Evolutionary conservation across 2,888 invertebrate species (phyloP).

Genomic region (Thymelicus sylvestris): DNA sequence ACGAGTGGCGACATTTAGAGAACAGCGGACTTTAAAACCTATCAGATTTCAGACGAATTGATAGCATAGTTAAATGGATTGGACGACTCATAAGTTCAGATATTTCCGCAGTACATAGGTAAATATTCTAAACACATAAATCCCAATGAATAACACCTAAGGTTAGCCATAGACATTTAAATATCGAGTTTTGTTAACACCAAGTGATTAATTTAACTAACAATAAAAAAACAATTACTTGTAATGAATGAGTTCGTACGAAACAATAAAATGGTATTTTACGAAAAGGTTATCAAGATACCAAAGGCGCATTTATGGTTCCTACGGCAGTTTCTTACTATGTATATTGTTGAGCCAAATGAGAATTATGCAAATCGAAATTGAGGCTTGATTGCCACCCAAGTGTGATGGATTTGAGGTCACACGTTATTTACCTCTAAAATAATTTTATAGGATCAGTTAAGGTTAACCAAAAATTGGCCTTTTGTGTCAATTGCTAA

Average conservation of each 20-base stretch:
- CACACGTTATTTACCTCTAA: conserved; percentile 6
- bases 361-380: conserved; percentile 52
- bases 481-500: too few species aligned
- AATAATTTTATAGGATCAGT: conserved; percentile 3
- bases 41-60: too few species aligned
- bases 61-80: too few species aligned
- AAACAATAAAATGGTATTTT: conserved; percentile 17
- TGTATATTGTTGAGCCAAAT: conserved; percentile 43
- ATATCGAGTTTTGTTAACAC: background rate
- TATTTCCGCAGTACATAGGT: too few species aligned
- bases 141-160: too few species aligned
- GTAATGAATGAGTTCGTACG: conserved; percentile 13
- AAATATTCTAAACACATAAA: too few species aligned
- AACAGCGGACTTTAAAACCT: too few species aligned
- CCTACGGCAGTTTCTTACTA: conserved; percentile 12
- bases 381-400: conserved; percentile 50
- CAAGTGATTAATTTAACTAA: background rate
- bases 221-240: conserved; percentile 11
- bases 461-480: background rate
- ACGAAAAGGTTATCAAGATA: conserved; percentile 28
- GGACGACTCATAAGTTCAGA: too few species aligned
- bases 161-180: too few species aligned
- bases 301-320: conserved; percentile 18
- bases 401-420: conserved; percentile 54
- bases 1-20: too few species aligned